phyloP scores from a whole-genome alignment of 2,888 invertebrate genomes.

The Xanthorhoe designata region DNA sequence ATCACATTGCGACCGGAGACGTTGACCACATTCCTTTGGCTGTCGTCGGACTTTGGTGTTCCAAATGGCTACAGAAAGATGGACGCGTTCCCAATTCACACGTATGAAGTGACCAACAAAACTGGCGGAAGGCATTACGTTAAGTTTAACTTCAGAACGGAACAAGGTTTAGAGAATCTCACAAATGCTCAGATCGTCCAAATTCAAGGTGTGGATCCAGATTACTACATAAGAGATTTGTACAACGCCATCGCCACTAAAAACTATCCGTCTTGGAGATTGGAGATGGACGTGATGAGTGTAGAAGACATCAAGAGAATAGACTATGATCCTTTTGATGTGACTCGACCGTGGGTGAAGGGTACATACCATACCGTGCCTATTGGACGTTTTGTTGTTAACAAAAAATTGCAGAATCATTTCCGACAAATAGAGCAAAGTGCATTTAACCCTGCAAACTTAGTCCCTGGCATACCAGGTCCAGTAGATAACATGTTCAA shows the following conservation, averaged over 20 bases:
- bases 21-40: conserved; percentile 90
- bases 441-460: conserved; percentile 64
- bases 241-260: conserved; percentile 93
- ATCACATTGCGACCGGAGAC: conserved; percentile 92
- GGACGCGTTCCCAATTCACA: conserved; percentile 96
- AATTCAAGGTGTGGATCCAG: conserved; percentile 90
- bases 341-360: conserved; percentile 94
- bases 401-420: conserved; percentile 90
- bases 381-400: conserved; percentile 92
- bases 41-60: conserved; percentile 94
- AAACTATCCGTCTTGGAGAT: conserved; percentile 54
- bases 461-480: conserved; percentile 73
- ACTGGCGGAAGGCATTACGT: conserved; percentile 90
- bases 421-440: conserved; percentile 52
- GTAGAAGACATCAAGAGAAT: conserved; percentile 88
- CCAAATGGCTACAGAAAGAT: conserved; percentile 96
- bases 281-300: conserved; percentile 35
- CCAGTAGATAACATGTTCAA: conserved; percentile 64
- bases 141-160: conserved; percentile 95
- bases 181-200: conserved; percentile 86
- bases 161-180: conserved; percentile 93
- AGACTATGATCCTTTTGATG: conserved; percentile 93
- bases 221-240: conserved; percentile 92
- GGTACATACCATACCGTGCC: conserved; percentile 91
- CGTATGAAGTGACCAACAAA: conserved; percentile 93